Evolutionary conservation across 2,797 vertebrate genomes (phyloP).

Genomic region (Loris lydekkerianus): DNA sequence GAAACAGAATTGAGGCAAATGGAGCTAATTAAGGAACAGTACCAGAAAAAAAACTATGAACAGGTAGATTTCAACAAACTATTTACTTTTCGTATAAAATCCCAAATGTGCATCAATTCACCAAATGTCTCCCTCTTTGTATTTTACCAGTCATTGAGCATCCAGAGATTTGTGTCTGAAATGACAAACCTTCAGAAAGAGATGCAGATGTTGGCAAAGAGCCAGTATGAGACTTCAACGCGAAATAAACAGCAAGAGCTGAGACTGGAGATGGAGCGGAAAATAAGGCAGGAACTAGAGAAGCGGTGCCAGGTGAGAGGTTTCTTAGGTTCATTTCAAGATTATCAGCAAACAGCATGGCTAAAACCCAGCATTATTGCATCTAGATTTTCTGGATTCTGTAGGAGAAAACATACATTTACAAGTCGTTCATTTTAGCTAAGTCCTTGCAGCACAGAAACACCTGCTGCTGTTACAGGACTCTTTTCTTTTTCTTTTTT

Average conservation of each 20-base stretch:
- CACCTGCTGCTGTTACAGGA: not conserved
- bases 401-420: not conserved
- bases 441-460: not conserved
- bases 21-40: conserved; percentile 86
- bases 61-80: conserved; percentile 82
- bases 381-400: not conserved
- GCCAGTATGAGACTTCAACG: conserved; percentile 78
- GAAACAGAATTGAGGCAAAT: conserved; percentile 87
- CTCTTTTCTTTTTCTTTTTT: not conserved
- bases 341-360: not conserved
- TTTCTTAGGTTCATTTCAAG: not conserved
- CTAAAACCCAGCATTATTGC: not conserved
- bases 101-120: not conserved
- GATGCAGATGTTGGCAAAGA: conserved; percentile 85
- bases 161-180: conserved; percentile 85
- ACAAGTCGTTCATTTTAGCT: not conserved
- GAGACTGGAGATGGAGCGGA: conserved; percentile 81
- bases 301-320: conserved; percentile 82
- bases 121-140: not conserved
- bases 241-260: conserved; percentile 81
- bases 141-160: conserved; percentile 83
- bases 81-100: not conserved
- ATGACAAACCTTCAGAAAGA: conserved; percentile 84
- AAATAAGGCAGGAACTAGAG: conserved; percentile 82
- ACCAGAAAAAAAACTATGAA: conserved; percentile 88